Conservation (phyloP, 2,113 vertebrate genomes). For the Limanda limanda region DNA sequence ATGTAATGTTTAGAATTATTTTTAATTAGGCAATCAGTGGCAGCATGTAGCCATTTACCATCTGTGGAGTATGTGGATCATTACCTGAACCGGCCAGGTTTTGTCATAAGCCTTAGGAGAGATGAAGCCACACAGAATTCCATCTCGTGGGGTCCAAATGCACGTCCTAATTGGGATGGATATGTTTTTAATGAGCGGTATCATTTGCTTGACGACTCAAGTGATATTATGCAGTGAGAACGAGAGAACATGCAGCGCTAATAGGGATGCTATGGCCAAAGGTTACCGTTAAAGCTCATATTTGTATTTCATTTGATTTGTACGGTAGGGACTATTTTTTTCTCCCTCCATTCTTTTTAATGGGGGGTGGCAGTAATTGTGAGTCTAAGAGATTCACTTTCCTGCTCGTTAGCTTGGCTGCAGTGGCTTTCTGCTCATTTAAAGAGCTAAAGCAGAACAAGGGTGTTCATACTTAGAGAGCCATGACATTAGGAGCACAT, state of each 20-base stretch:
- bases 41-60: slow-evolving; percentile 65
- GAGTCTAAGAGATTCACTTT: slow-evolving; percentile 62
- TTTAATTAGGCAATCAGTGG: slow-evolving; percentile 72
- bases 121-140: slow-evolving; percentile 52
- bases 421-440: slow-evolving; percentile 60
- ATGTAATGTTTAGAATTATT: slow-evolving; percentile 58
- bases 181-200: slow-evolving; percentile 79
- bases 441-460: slow-evolving; percentile 24
- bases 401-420: slow-evolving; percentile 54
- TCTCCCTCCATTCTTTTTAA: slow-evolving; percentile 49
- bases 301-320: slow-evolving; percentile 74
- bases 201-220: slow-evolving; percentile 53
- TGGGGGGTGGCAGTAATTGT: slow-evolving; percentile 69
- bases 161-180: slow-evolving; percentile 79
- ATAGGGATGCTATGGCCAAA: slow-evolving; percentile 70
- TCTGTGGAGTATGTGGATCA: slow-evolving; percentile 71
- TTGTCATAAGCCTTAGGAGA: slow-evolving; percentile 60
- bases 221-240: slow-evolving; percentile 59
- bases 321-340: slow-evolving; percentile 40
- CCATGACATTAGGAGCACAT: slow-evolving; percentile 57
- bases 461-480: slow-evolving; percentile 56
- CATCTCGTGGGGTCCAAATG: slow-evolving; percentile 73
- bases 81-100: slow-evolving; percentile 72
- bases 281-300: slow-evolving; percentile 71
- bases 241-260: slow-evolving; percentile 45